Percentiles rank a stretch among this genome's conserved stretches.
These are phyloP conservation scores for Lysiphlebus fabarum DNA, from an alignment of 1,140 invertebrate genomes.

Conservation along the genomic window DNA sequence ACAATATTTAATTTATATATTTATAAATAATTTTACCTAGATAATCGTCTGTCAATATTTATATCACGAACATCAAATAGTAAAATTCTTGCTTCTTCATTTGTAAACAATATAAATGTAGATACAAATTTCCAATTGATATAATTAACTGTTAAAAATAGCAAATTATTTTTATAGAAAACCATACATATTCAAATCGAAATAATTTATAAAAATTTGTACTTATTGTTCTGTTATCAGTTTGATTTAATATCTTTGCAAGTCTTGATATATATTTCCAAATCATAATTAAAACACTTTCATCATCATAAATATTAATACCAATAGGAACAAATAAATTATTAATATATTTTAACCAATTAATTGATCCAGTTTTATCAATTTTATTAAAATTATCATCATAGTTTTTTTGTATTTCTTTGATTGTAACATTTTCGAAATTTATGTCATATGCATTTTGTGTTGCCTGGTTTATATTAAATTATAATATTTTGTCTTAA, in stretches of 20 bases:
- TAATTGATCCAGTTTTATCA: background rate
- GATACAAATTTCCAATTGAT: conserved; percentile 9
- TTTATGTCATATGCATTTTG: too few relatives aligned
- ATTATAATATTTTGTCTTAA: too few relatives aligned
- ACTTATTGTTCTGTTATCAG: background rate
- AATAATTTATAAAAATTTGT: background rate
- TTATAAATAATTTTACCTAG: background rate
- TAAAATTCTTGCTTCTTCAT: background rate
- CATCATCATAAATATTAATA: background rate
- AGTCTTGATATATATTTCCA: conserved; percentile 7
- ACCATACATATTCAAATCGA: background rate
- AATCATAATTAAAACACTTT: background rate
- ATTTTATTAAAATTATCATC: background rate
- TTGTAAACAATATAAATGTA: conserved; percentile 4
- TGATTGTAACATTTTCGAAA: background rate
- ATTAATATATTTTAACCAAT: background rate
- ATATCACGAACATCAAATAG: background rate
- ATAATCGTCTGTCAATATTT: background rate
- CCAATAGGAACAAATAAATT: background rate
- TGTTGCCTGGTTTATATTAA: too few relatives aligned
- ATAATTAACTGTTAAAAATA: conserved; percentile 2
- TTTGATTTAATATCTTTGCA: background rate
- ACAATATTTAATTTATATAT: background rate
- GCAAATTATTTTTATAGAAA: background rate
- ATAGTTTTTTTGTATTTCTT: background rate